Evolutionary conservation across 1,140 invertebrate genomes (phyloP).

Genomic region (Aculops lycopersici): DNA sequence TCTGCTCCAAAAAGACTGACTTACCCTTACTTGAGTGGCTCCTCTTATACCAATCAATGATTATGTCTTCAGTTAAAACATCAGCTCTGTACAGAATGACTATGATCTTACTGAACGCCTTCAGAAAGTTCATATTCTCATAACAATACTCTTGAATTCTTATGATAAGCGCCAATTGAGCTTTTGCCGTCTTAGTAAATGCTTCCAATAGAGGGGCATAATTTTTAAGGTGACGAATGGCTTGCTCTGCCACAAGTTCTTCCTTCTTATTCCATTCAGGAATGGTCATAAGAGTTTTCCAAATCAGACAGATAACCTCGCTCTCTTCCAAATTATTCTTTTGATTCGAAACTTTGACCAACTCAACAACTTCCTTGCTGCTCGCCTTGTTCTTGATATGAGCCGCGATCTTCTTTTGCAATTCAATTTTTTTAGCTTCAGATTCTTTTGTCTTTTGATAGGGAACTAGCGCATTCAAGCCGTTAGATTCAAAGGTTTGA

Average conservation of each 20-base stretch:
- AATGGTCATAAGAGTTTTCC: conserved; percentile 65
- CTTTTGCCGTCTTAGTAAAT: conserved; percentile 40
- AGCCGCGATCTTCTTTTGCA: conserved; percentile 37
- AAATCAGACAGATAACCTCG: conserved; percentile 44
- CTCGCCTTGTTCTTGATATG: conserved; percentile 39
- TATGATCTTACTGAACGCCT: conserved; percentile 85
- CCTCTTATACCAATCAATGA: conserved; percentile 73
- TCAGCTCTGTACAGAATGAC: conserved; percentile 80
- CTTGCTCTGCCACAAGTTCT: conserved; percentile 71
- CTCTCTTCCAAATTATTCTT: conserved; percentile 51
- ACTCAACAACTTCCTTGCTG: conserved; percentile 39
- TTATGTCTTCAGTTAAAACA: conserved; percentile 59
- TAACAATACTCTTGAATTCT: conserved; percentile 90
- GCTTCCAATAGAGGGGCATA: conserved; percentile 52
- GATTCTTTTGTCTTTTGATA: conserved; percentile 24
- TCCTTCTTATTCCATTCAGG: conserved; percentile 96
- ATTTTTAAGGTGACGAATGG: conserved; percentile 49
- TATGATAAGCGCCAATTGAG: conserved; percentile 50
- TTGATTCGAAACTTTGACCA: conserved; percentile 48
- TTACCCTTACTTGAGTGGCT: conserved; percentile 70
- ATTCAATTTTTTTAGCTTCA: conserved; percentile 43
- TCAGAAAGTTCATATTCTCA: conserved; percentile 95
- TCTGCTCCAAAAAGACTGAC: conserved; percentile 81
- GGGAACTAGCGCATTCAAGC: conserved; percentile 10
- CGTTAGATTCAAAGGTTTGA: conserved; percentile 9